A percentile compares a stretch with the other conserved stretches of the same genome.
phyloP scores from a whole-genome alignment of 2,888 invertebrate species.

The Seira musarum region DNA sequence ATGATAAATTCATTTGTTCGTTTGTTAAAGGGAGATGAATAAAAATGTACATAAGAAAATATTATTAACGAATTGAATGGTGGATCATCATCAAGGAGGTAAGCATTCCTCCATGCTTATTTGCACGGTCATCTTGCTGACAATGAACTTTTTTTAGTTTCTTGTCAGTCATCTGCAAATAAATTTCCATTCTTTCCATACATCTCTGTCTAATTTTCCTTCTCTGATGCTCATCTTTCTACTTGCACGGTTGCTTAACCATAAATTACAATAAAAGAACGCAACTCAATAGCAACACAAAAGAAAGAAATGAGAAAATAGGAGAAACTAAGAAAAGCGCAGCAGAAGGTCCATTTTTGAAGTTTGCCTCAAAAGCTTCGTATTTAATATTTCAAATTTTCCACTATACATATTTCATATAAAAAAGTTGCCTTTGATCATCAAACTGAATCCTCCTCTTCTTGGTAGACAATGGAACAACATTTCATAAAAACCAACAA shows the following conservation, averaged over 20 bases:
- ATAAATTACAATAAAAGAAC: constrained; percentile 19
- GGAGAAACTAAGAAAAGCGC: constrained; percentile 11
- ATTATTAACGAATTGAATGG: not conserved
- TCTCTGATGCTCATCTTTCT: not conserved
- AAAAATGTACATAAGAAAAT: not conserved
- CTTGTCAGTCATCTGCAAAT: constrained; percentile 31
- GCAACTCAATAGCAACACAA: constrained; percentile 6
- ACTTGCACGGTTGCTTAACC: constrained; percentile 21
- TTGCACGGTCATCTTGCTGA: constrained; percentile 57
- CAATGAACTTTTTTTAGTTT: constrained; percentile 52
- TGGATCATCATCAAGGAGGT: constrained; percentile 44
- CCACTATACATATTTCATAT: not conserved
- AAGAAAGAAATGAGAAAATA: not conserved
- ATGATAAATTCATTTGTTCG: constrained; percentile 14
- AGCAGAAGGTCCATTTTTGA: not conserved
- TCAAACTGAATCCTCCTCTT: not conserved
- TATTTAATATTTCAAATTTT: too few relatives aligned
- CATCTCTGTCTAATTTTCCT: constrained; percentile 8
- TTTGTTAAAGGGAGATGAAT: constrained; percentile 8
- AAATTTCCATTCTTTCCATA: constrained; percentile 28
- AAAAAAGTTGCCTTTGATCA: constrained; percentile 3
- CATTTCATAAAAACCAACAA: not conserved
- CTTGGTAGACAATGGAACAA: not conserved
- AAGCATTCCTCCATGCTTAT: constrained; percentile 56
- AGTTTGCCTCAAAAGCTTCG: not conserved